Evolutionary conservation across 1,140 invertebrate genomes (phyloP), one percentile per base, ranked within the genome.

Genomic region (Chlorops oryzae): DNA sequence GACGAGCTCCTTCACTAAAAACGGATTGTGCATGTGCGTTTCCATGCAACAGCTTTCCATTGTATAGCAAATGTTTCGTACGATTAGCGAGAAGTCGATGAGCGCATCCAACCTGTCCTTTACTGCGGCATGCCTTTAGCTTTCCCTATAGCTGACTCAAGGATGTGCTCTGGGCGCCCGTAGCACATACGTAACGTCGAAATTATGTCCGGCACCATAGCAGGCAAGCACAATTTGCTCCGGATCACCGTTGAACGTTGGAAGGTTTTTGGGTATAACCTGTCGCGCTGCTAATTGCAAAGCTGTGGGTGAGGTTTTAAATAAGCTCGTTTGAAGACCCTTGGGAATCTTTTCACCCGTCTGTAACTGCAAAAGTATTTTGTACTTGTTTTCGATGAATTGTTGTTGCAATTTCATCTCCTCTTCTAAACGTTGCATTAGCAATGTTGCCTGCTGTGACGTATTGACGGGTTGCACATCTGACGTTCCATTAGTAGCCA

Each of bases 211-310:
- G 10, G 4, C 17, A 49, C 47, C 39, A 42, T 22, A 3, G 23
- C 18, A 5, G 39, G 39, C 17, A 34, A 4, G 13, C 41, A 21
- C 7, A 25, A 22, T 9, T 50, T 50, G 12, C 12, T 42, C 47
- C n/a, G 47, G 47, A 32, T 50, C 25, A 3, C 47, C 47, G 17
- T 42, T 17, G 25, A 50, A 50, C 21, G 13, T 21, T 22, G 47
- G 39, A 7, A 50, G 34, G 4, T 50, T 18, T 21, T 42, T 32
- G 2, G 46, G 12, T 13, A 38, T 37, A 7, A 24, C 39, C 17
- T 42, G 38, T 23, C 47, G 3, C n/a, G 47, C 24, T 18, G 27
- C 48, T 21, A 50, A 22, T 42, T 50, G 38, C 7, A 21, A 27
- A 15, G 48, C 13, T 23, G 45, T 37, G 23, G 45, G 45, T n/a